Evolutionary conservation across 2,888 invertebrate species (phyloP).

Genomic region (Drosophila villosipedis): DNA sequence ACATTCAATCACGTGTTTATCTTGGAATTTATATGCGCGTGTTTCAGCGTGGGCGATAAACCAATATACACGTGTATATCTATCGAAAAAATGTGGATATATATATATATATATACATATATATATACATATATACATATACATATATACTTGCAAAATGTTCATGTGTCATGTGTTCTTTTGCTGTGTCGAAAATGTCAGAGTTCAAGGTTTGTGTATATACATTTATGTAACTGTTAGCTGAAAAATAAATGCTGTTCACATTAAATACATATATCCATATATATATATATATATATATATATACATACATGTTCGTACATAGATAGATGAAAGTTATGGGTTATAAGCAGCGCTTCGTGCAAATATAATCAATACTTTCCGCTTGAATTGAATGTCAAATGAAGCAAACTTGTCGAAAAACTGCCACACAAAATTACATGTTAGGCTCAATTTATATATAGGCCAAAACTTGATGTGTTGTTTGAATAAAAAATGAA

Average conservation of each 20-base stretch:
- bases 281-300: slow-evolving; percentile 1
- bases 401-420: slow-evolving; percentile 14
- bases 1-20: slow-evolving; percentile 76
- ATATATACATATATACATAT: not conserved
- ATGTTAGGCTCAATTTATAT: not conserved
- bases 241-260: slow-evolving; percentile 23
- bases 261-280: not conserved
- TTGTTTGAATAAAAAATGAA: not conserved
- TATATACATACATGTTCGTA: not conserved
- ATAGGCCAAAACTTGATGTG: not conserved
- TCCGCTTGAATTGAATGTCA: slow-evolving; percentile 16
- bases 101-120: not conserved
- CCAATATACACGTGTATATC: slow-evolving; percentile 2
- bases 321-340: slow-evolving; percentile 21
- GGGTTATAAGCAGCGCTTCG: slow-evolving; percentile 7
- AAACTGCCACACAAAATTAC: slow-evolving; percentile 1
- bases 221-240: slow-evolving; percentile 47
- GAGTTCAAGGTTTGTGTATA: slow-evolving; percentile 67
- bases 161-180: slow-evolving; percentile 41
- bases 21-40: slow-evolving; percentile 69
- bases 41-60: slow-evolving; percentile 47
- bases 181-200: slow-evolving; percentile 59
- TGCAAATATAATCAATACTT: slow-evolving; percentile 40
- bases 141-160: slow-evolving; percentile 26
- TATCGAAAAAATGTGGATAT: not conserved